Evolutionary conservation across 1,140 invertebrate genomes (phyloP), one percentile per base, ranked within the genome.

Genomic region (Nomia melanderi): DNA sequence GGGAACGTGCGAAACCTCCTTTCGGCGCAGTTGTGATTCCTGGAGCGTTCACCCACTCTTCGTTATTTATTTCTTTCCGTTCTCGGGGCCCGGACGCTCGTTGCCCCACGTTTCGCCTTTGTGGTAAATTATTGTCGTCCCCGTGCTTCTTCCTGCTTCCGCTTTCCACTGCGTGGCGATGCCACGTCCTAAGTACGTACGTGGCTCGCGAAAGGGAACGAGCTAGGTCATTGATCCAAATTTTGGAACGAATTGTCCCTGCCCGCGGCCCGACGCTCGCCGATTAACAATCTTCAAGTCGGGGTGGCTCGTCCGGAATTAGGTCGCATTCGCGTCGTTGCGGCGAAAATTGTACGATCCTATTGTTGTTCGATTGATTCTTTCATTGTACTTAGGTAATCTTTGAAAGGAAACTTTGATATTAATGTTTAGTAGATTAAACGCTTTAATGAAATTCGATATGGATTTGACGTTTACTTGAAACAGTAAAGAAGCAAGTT

Each of bases 1-100:
- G 62, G 62, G 33, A 64, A 66, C 36, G 72, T 39, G 72, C 71
- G 71, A 74, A n/a, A 74, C 60, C n/a, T 74, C 72, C 62, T 74
- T 66, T 74, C 65, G 54, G 62, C 20, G 27, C 50, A 44, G 62
- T 74, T 74, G 72, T 56, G 72, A 74, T 74, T 74, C 72, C 39
- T 57, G 36, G 44, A 56, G 72, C 72, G 72, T 74, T 74, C 72
- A 29, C 25, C 72, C 27, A 66, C 72, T 74, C 62, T 63, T 66
- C 63, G 72, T 74, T 74, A 74, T 74, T 74, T 74, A 74, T 74
- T 74, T 74, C 72, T 74, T 74, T 74, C 72, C 72, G 72, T 74
- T 74, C 71, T 63, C 33, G n/a, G 60, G 44, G 31, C 33, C 33
- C 47, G 5, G 47, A n/a, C 12, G 59, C 50, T 36, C 57, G 44